phyloP scores from a whole-genome alignment of 2,888 invertebrate genomes.

The Hyalella azteca region DNA sequence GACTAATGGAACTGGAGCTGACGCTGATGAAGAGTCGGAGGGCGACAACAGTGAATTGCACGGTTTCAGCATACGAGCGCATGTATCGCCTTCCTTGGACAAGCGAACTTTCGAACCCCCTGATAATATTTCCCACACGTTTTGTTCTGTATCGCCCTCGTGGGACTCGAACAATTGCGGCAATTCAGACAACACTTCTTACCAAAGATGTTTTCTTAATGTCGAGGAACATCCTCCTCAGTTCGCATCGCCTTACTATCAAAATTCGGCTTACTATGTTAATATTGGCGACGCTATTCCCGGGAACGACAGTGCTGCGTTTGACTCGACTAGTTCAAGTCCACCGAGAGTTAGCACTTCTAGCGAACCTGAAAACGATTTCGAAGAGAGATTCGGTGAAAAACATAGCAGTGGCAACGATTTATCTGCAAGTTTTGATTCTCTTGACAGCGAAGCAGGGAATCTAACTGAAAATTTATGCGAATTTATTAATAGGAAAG shows the following conservation, averaged over 20 bases:
- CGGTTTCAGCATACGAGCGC: conserved; percentile 10
- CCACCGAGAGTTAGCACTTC: background rate
- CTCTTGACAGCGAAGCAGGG: conserved; percentile 19
- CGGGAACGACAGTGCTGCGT: background rate
- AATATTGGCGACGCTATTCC: background rate
- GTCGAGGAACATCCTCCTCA: background rate
- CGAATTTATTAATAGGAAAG: background rate
- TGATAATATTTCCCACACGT: background rate
- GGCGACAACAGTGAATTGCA: background rate
- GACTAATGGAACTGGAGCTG: conserved; percentile 4
- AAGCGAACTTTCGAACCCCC: background rate
- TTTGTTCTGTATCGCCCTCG: background rate
- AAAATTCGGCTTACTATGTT: background rate
- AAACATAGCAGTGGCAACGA: conserved; percentile 3
- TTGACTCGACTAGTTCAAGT: conserved; percentile 1
- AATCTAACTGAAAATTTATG: conserved; percentile 19
- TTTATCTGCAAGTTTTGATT: conserved; percentile 12
- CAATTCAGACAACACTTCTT: background rate
- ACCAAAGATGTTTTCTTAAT: too few relatives aligned
- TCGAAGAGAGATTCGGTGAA: background rate
- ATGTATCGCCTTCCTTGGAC: background rate
- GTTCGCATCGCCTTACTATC: background rate
- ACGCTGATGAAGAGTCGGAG: conserved; percentile 25
- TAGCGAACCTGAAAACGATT: background rate
- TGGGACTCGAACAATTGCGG: background rate